phyloP scores from a whole-genome alignment of 2,113 vertebrate species.

The Clarias gariepinus region DNA sequence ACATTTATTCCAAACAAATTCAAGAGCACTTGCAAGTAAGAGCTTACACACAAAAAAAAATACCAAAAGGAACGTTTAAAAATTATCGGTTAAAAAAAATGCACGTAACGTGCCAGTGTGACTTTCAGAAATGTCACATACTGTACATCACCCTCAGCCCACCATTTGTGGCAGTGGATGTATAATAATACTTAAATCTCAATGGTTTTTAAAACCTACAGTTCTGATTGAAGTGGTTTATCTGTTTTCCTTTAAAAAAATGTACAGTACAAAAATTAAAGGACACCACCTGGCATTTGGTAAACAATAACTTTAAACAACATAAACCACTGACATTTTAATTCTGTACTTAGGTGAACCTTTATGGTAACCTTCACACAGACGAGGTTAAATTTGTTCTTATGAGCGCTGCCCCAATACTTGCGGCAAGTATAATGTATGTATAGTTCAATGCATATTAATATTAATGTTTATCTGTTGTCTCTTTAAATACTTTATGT shows the following conservation, averaged over 20 bases:
- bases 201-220: slow-evolving; percentile 33
- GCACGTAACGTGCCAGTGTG: slow-evolving; percentile 13
- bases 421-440: background rate
- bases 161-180: slow-evolving; percentile 29
- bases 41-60: background rate
- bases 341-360: background rate
- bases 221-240: background rate
- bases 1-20: slow-evolving; percentile 33
- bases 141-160: slow-evolving; percentile 34
- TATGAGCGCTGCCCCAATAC: background rate
- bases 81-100: background rate
- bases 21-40: background rate
- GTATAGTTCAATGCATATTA: background rate
- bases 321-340: background rate
- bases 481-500: background rate
- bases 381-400: background rate
- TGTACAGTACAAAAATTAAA: background rate
- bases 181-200: background rate
- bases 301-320: background rate
- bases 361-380: background rate
- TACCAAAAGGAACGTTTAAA: background rate
- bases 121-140: slow-evolving; percentile 44
- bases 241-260: background rate
- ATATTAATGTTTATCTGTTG: background rate
- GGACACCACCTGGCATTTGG: background rate